Evolutionary conservation across 2,888 invertebrate genomes (phyloP).

Genomic region (Perizoma flavofasciatum): DNA sequence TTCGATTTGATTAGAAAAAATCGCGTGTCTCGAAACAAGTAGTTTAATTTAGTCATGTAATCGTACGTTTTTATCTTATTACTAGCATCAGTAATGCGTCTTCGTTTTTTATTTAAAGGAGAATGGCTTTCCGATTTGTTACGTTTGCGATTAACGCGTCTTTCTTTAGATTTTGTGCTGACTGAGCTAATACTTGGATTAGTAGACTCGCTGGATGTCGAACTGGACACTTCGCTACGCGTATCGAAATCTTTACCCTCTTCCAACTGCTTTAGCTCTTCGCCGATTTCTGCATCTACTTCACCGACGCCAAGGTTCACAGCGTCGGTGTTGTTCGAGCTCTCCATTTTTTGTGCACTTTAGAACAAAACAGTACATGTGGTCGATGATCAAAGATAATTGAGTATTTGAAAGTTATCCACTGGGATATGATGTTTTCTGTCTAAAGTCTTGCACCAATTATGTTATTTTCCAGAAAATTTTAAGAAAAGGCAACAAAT

Average conservation of each 20-base stretch:
- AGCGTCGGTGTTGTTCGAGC: constrained; percentile 82
- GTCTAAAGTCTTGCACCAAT: no score
- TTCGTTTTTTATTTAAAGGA: constrained; percentile 68
- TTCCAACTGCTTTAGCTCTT: constrained; percentile 90
- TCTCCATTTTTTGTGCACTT: constrained; percentile 69
- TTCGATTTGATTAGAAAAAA: constrained; percentile 99
- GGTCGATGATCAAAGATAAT: background rate
- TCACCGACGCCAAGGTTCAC: constrained; percentile 87
- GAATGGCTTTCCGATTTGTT: constrained; percentile 72
- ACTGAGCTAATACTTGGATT: constrained; percentile 91
- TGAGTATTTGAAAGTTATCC: background rate
- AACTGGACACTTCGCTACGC: constrained; percentile 94
- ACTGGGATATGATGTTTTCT: background rate
- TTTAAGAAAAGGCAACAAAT: no score
- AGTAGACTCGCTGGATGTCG: constrained; percentile 88
- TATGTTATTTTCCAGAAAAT: no score
- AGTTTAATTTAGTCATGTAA: constrained; percentile 95
- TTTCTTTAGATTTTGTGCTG: constrained; percentile 87
- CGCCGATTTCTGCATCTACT: constrained; percentile 89
- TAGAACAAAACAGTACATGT: constrained; percentile 8
- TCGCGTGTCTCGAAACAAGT: constrained; percentile 96
- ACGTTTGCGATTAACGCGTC: constrained; percentile 84
- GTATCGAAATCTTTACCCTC: constrained; percentile 92
- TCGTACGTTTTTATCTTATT: constrained; percentile 88
- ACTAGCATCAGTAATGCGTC: constrained; percentile 58